Evolutionary conservation across 1,140 invertebrate species (phyloP), one percentile per base, ranked within the genome.

Genomic region (Paraescarpia echinospica): DNA sequence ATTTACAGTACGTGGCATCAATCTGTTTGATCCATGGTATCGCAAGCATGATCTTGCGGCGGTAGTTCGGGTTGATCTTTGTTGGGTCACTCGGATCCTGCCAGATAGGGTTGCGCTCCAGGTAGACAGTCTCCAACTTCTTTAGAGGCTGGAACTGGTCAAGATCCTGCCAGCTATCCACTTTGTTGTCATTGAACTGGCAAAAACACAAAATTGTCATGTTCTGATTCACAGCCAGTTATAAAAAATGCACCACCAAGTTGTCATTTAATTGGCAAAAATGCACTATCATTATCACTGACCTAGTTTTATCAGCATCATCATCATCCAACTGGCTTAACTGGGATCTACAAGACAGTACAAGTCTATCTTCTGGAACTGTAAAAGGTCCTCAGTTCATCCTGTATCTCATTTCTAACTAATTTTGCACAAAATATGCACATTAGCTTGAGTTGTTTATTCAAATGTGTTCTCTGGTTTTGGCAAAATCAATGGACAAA

Each of bases 171-270:
- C 99, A 99, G 90, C 98, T 97, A 91, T 97, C 96, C 90, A 99
- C 97, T 94, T 97, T 96, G 96, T 99, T 99, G 95, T 99, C 97
- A 96, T 99, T 99, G 91, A 99, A 96, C 98, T 99, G 96, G 93
- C 97, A 96, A 33, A 92, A 91, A 27, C 22, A 77, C 59, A 0
- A 12, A 77, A 31, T 77, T 22, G 33, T 41, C 41, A 6, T 14
- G 59, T 77, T 18, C 8, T 77, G 8, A 77, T 22, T 77, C 18
- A 77, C 59, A 77, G 4, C 22, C 8, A 77, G 22, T 0, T 77
- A 27, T 2, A 6, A 77, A 12, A 77, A 77, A 77, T 77, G 22
- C 59, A 77, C 59, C 22, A 77, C 12, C 59, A 77, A 77, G 59
- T 77, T 77, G 59, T 77, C 59, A 77, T 27, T 77, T 6, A 77